phyloP scores from a whole-genome alignment of 2,797 vertebrate genomes.

The Gambusia yucatana region DNA sequence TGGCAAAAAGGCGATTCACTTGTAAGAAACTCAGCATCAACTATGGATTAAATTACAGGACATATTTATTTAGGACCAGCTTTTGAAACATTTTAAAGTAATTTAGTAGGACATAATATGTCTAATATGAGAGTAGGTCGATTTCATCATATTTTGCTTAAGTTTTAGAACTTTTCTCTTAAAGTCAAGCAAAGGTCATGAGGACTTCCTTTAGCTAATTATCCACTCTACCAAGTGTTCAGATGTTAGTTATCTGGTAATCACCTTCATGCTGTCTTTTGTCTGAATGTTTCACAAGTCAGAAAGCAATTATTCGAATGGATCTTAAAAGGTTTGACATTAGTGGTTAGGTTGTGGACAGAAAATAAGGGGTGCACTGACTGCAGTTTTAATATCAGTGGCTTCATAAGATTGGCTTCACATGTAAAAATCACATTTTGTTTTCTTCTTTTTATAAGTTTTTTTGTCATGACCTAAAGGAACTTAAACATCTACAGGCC shows the following conservation, averaged over 20 bases:
- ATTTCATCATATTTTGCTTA: background rate
- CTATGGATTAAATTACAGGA: background rate
- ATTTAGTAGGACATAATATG: background rate
- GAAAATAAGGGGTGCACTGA: background rate
- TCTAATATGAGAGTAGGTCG: background rate
- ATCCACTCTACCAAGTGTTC: background rate
- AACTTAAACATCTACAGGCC: background rate
- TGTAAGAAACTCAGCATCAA: slow-evolving; percentile 82
- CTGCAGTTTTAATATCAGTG: too few relatives aligned
- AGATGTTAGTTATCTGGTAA: background rate
- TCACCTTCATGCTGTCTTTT: background rate
- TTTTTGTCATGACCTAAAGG: background rate
- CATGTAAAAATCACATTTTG: too few relatives aligned
- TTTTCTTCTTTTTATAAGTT: background rate
- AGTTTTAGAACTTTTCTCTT: background rate
- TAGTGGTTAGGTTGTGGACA: background rate
- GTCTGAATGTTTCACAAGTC: background rate
- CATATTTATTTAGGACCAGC: background rate
- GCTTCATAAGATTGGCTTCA: too few relatives aligned
- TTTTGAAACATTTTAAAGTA: background rate
- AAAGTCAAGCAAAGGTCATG: background rate
- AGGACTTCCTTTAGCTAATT: background rate
- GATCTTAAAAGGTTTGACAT: background rate
- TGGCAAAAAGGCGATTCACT: slow-evolving; percentile 90
- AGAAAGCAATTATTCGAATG: background rate